Percentiles rank a stretch among this genome's conserved stretches.
Evolutionary conservation across 2,888 invertebrate genomes (phyloP).

Genomic region (Lapara coniferarum): DNA sequence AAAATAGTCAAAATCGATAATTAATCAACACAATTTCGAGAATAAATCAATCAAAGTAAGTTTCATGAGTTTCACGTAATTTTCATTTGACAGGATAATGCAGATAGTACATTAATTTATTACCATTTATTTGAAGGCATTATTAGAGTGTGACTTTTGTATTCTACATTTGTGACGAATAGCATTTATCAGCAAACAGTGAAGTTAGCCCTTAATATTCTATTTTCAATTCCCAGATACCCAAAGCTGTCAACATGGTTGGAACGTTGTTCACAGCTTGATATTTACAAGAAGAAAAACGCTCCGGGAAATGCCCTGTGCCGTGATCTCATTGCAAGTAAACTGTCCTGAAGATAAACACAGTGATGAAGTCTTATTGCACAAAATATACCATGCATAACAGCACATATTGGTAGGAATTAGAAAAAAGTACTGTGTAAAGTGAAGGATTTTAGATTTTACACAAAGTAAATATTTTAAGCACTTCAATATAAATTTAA

Average conservation of each 20-base stretch:
- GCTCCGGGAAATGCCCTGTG: slow-evolving; percentile 37
- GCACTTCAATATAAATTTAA: no score
- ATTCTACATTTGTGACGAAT: no score
- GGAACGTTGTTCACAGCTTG: slow-evolving; percentile 50
- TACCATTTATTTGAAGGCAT: no score
- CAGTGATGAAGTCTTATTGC: neutral
- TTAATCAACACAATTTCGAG: neutral
- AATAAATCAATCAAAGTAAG: neutral
- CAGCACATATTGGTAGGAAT: neutral
- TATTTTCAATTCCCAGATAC: slow-evolving; percentile 44
- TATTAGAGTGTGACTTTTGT: no score
- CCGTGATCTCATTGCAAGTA: slow-evolving; percentile 35
- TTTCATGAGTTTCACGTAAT: no score
- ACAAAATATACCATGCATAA: neutral
- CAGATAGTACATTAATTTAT: no score
- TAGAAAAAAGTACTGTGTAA: no score
- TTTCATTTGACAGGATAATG: no score
- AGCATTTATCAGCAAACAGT: no score
- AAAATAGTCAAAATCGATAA: no score
- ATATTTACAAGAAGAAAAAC: slow-evolving; percentile 57
- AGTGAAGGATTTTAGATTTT: no score
- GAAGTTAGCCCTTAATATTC: neutral
- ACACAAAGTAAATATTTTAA: no score
- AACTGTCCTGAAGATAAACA: slow-evolving; percentile 31
- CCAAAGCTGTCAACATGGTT: slow-evolving; percentile 59